These are phyloP conservation scores for Mallotus villosus DNA, from an alignment of 2,797 vertebrate species.

Conservation along the genomic window DNA sequence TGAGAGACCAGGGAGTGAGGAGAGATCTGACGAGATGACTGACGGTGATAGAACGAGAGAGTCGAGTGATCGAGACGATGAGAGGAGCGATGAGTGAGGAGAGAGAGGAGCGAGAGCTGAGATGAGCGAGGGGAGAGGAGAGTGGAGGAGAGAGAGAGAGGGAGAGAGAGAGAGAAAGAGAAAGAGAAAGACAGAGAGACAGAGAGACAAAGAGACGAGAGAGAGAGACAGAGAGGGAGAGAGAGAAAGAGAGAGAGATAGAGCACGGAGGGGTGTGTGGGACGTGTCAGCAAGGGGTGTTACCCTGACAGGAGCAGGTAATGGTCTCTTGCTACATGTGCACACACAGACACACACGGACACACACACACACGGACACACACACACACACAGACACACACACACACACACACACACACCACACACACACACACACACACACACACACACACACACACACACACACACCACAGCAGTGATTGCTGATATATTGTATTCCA, in stretches of 20 bases:
- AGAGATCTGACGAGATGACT: no score
- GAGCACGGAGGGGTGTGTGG: not conserved
- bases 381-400: constrained; percentile 3
- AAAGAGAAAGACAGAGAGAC: constrained; percentile 30
- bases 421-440: not conserved
- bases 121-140: no score
- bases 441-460: constrained; percentile 1
- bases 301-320: not conserved
- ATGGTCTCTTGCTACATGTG: not conserved
- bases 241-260: not conserved
- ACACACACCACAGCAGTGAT: not conserved
- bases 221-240: not conserved
- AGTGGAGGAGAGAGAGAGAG: not conserved
- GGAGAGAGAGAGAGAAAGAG: constrained; percentile 27
- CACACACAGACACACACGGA: not conserved
- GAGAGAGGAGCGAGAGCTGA: no score
- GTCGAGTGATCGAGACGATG: no score
- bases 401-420: not conserved
- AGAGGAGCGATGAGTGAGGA: no score
- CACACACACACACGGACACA: not conserved
- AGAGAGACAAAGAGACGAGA: constrained; percentile 1
- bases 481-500: not conserved
- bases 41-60: no score
- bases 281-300: not conserved
- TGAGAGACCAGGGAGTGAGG: no score